A percentile compares a stretch with the other conserved stretches of the same genome.
Conservation (phyloP, 1,140 invertebrate species). For the Temnothorax nylanderi region DNA sequence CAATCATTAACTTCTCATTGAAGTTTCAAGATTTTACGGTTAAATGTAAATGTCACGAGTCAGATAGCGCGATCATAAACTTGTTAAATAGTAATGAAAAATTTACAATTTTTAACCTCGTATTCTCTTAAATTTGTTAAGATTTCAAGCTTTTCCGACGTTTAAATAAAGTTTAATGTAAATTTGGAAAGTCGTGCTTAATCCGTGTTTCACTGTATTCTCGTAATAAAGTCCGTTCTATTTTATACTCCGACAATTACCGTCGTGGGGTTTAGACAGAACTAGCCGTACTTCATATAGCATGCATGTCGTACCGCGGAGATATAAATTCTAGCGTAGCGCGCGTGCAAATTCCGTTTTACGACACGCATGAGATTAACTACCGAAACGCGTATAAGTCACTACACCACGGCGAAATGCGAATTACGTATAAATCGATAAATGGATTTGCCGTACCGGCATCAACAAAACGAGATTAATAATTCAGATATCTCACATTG, state of each 20-base stretch:
- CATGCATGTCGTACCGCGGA: constrained; percentile 26
- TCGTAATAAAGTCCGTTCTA: constrained; percentile 32
- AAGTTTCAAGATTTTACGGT: constrained; percentile 47
- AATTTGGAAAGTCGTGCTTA: constrained; percentile 1
- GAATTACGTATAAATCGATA: constrained; percentile 51
- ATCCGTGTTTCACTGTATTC: constrained; percentile 17
- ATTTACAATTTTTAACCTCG: not conserved
- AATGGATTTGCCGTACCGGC: constrained; percentile 23
- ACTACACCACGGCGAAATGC: constrained; percentile 24
- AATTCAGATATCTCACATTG: constrained; percentile 34
- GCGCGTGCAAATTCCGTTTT: constrained; percentile 62
- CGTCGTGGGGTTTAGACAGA: constrained; percentile 32
- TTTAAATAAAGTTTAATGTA: not conserved
- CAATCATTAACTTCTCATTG: constrained; percentile 49
- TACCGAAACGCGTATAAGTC: constrained; percentile 54
- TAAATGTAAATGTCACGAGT: constrained; percentile 35
- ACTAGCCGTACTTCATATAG: constrained; percentile 37
- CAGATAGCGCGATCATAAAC: constrained; percentile 22
- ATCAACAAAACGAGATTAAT: constrained; percentile 48
- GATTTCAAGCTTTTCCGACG: not conserved
- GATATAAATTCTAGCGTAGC: constrained; percentile 51
- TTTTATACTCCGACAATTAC: constrained; percentile 46
- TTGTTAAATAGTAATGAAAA: constrained; percentile 8
- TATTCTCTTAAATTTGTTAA: not conserved
- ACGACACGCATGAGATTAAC: constrained; percentile 58